Evolutionary conservation across 2,113 vertebrate genomes (phyloP).

Genomic region (Tenrec ecaudatus): DNA sequence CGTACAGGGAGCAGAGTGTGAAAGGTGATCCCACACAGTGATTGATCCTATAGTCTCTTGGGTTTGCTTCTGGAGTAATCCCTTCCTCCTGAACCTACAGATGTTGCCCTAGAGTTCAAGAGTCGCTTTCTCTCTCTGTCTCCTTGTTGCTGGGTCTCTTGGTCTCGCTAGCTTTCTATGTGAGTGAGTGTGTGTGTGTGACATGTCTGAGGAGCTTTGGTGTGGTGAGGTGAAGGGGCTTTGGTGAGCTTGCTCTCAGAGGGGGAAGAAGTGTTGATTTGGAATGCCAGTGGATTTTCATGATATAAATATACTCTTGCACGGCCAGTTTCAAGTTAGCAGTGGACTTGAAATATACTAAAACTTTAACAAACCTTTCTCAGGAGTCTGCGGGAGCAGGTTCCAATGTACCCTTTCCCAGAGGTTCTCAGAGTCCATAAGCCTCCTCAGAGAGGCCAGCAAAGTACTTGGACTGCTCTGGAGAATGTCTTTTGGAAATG

Average conservation of each 20-base stretch:
- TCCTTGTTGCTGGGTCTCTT: too few species aligned
- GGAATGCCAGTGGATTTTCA: background rate
- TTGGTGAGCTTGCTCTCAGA: background rate
- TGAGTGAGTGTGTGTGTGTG: background rate
- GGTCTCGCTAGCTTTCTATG: too few species aligned
- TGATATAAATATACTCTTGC: background rate
- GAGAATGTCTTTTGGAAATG: constrained; percentile 2
- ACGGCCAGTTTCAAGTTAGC: constrained; percentile 2
- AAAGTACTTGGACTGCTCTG: background rate
- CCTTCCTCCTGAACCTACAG: background rate
- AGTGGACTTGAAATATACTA: background rate
- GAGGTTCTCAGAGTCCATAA: background rate
- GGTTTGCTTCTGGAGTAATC: background rate
- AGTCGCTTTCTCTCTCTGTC: too few species aligned
- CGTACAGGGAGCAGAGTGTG: background rate
- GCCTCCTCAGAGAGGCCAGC: background rate
- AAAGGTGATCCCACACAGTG: background rate
- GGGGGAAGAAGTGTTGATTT: background rate
- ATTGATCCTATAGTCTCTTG: background rate
- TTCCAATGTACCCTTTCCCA: background rate
- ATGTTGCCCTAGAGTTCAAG: background rate
- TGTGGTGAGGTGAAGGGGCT: background rate
- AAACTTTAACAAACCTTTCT: background rate
- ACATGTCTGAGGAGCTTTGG: background rate
- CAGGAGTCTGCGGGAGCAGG: background rate